Percentiles rank a stretch among this genome's conserved stretches.
phyloP scores from a whole-genome alignment of 2,888 invertebrate genomes.

The Urechis unicinctus region DNA sequence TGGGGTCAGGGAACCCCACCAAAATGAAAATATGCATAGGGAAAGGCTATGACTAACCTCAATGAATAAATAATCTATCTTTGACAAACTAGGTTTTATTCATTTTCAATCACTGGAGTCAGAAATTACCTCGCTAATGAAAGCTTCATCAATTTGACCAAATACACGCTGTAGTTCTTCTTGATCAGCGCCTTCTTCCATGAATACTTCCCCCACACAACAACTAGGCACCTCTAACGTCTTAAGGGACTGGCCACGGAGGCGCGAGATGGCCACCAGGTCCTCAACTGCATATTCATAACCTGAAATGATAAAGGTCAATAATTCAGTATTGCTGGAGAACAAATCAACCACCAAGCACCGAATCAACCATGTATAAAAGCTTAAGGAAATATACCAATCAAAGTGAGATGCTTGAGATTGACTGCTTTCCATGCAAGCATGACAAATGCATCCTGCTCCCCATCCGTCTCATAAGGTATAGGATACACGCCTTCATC shows the following conservation, averaged over 20 bases:
- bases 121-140: no score
- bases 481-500: background rate
- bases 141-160: no score
- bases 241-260: slow-evolving; percentile 57
- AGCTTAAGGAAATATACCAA: slow-evolving; percentile 44
- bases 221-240: slow-evolving; percentile 58
- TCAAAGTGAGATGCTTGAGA: slow-evolving; percentile 58
- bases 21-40: no score
- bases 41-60: no score
- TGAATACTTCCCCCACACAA: slow-evolving; percentile 30
- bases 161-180: no score
- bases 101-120: no score
- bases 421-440: slow-evolving; percentile 63
- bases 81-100: no score
- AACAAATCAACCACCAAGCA: no score
- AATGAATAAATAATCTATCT: no score
- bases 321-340: background rate
- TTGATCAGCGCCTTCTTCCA: background rate
- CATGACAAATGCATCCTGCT: slow-evolving; percentile 60
- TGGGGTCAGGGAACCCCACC: no score
- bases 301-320: slow-evolving; percentile 43
- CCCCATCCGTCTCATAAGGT: slow-evolving; percentile 2
- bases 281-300: slow-evolving; percentile 62
- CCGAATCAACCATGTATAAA: slow-evolving; percentile 7
- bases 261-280: slow-evolving; percentile 62